phyloP scores from a whole-genome alignment of 2,888 invertebrate genomes.

The Zelleria hepariella region DNA sequence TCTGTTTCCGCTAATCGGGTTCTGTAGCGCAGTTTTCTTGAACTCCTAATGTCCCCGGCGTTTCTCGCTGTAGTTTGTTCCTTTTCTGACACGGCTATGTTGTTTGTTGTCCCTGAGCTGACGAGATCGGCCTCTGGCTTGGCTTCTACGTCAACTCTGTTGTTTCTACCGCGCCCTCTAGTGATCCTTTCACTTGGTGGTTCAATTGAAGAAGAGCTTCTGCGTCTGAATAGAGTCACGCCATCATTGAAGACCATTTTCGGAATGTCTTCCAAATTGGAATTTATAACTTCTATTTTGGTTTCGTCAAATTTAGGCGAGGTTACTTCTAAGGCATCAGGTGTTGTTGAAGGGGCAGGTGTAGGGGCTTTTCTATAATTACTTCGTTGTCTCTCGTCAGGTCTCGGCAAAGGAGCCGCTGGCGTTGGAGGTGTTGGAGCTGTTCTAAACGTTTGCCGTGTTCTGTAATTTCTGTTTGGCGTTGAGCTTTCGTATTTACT shows the following conservation, averaged over 20 bases:
- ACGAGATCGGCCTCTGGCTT: constrained; percentile 41
- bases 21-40: constrained; percentile 50
- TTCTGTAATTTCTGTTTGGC: constrained; percentile 7
- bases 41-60: constrained; percentile 35
- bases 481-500: constrained; percentile 16
- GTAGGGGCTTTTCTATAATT: constrained; percentile 16
- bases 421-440: constrained; percentile 12
- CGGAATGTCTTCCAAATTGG: constrained; percentile 36
- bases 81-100: constrained; percentile 40
- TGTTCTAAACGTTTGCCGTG: constrained; percentile 23
- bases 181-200: constrained; percentile 13
- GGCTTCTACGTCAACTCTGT: constrained; percentile 11
- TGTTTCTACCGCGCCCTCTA: constrained; percentile 30
- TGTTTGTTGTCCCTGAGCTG: constrained; percentile 51
- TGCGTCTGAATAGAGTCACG: constrained; percentile 35
- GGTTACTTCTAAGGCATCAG: not conserved
- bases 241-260: constrained; percentile 30
- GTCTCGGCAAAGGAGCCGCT: not conserved
- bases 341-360: constrained; percentile 26
- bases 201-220: constrained; percentile 28
- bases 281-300: constrained; percentile 39
- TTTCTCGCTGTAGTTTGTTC: constrained; percentile 43
- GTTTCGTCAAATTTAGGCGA: constrained; percentile 34
- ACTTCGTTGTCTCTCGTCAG: constrained; percentile 14
- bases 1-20: constrained; percentile 47